These are phyloP conservation scores for Motacilla tschutschensis DNA, from an alignment of 2,113 vertebrate species.

Conservation along the genomic window DNA sequence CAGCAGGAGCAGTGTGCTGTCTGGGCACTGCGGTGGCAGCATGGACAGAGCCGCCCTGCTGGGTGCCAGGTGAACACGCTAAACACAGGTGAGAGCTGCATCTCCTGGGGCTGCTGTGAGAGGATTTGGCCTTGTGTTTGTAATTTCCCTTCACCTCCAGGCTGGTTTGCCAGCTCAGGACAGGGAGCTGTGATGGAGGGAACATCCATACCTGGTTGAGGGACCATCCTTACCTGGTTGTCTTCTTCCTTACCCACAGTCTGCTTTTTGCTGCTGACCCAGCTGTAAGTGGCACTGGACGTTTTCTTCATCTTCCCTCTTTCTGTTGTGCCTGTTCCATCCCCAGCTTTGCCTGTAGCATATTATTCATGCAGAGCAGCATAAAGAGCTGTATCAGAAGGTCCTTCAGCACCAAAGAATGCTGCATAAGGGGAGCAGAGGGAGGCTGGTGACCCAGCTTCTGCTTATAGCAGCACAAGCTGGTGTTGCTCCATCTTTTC, in stretches of 20 bases:
- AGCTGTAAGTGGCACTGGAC: background rate
- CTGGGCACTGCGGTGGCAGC: background rate
- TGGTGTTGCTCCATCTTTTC: background rate
- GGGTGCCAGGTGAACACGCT: background rate
- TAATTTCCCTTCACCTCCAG: background rate
- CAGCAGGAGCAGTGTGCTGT: background rate
- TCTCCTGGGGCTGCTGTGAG: background rate
- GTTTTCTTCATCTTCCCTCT: background rate
- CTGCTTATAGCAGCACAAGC: rapidly evolving
- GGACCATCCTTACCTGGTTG: background rate
- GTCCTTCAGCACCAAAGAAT: background rate
- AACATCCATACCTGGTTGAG: background rate
- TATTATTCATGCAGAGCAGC: background rate
- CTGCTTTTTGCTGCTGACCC: background rate
- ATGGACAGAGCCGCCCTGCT: background rate
- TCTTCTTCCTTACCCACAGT: background rate
- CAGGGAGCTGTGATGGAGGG: background rate
- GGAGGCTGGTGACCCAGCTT: background rate
- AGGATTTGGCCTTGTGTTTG: background rate
- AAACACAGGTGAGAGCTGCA: background rate
- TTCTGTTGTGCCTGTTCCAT: background rate
- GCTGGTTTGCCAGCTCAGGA: background rate
- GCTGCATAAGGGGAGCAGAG: background rate
- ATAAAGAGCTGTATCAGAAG: background rate
- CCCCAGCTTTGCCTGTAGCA: background rate